Base-by-base conservation (phyloP, 2,797 vertebrate species). In the Propithecus deckenii region DNA sequence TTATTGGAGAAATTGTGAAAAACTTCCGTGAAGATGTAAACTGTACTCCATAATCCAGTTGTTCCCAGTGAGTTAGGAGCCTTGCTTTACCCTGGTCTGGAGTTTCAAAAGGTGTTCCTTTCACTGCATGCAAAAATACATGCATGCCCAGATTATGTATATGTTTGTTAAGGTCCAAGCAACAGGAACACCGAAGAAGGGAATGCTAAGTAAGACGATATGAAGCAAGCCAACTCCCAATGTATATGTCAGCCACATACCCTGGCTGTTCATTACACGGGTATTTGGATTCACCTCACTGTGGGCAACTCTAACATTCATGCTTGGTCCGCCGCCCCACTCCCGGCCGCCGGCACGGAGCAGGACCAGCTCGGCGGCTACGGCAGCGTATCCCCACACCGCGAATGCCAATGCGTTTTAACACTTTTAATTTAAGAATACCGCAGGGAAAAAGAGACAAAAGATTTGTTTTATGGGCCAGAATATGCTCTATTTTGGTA, bases 101-200 rank as follows among this genome's bases (percentile, higher is more conserved):
- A 41, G 99, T 99, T 99, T 99, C 99, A 97, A 99, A 99, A 12
- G 99, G 99, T 52, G 99, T 99, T 83, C 99, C 99, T 98, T 99
- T 99, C 76, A 99, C 99, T 63, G 99, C 99, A 96, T 99, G 99
- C 98, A 99, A 99, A 97, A 99, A 99, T 75, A 99, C 99, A 97
- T 99, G 99, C 99, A 99, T 99, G 91, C 99, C 99, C 99, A 99
- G 99, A 98, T 99, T 99, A 99, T 99, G 99, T 98, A 99, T 99
- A 97, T 98, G 75, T 99, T 99, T 20, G 99, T 99, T 97, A 99
- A 98, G 59, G 99, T 99, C 99, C 99, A 99, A 69, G 99, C 99
- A 18, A 99, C 98, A 1, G 99, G 99, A 91, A 99, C 99, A 38
- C 99, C 99, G 98, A 99, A 99, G 99, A 99, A 99, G 71, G 99